Evolutionary conservation across 2,797 vertebrate genomes (phyloP).

Genomic region (Propithecus deckenii): DNA sequence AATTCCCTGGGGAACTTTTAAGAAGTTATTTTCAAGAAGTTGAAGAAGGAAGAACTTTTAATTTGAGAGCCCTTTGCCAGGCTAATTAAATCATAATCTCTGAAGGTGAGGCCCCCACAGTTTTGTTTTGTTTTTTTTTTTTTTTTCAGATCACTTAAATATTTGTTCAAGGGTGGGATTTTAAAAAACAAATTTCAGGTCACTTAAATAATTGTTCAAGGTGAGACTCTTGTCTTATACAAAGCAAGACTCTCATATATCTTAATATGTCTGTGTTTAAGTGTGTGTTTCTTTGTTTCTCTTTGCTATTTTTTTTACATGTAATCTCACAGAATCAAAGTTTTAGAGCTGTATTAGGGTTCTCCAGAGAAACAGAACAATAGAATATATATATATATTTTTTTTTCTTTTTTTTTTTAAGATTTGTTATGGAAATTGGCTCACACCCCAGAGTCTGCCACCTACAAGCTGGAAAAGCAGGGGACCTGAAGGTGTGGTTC

Average conservation of each 20-base stretch:
- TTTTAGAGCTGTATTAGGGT: not conserved
- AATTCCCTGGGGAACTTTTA: not conserved
- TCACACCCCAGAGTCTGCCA: not conserved
- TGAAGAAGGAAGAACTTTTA: constrained; percentile 14
- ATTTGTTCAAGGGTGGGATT: not conserved
- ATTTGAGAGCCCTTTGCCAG: not conserved
- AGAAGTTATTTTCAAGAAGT: not conserved
- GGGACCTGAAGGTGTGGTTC: not conserved
- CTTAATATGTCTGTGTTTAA: not conserved
- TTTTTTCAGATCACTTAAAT: not conserved
- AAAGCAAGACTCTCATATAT: not conserved
- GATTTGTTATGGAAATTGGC: not conserved
- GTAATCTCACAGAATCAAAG: not conserved
- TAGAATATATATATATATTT: not conserved
- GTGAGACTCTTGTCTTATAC: not conserved
- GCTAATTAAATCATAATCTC: not conserved
- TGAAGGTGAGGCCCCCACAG: not conserved
- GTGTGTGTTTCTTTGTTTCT: not conserved
- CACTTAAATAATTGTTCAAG: not conserved
- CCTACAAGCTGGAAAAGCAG: not conserved
- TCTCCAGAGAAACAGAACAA: not conserved
- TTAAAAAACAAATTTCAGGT: not conserved
- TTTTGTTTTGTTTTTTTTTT: not conserved
- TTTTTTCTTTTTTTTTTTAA: not conserved
- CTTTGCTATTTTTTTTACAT: not conserved